A percentile compares a stretch with the other conserved stretches of the same genome.
Conservation (phyloP, 2,797 vertebrate species). For the Sebastes cheni region DNA sequence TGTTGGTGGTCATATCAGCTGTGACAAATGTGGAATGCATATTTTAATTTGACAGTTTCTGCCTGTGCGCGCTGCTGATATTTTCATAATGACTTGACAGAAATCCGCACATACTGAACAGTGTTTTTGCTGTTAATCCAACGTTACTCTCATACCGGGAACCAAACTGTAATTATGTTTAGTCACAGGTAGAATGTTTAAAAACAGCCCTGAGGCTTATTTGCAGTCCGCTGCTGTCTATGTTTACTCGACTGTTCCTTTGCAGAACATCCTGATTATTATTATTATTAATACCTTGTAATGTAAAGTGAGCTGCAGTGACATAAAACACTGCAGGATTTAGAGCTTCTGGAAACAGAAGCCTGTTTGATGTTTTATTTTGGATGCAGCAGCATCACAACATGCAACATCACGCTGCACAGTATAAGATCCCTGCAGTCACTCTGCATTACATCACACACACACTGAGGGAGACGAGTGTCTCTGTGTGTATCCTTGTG, state of each 20-base stretch:
- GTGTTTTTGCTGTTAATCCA: background rate
- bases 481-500: background rate
- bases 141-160: background rate
- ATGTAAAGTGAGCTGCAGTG: background rate
- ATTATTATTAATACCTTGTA: background rate
- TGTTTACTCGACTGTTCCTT: background rate
- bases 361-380: background rate
- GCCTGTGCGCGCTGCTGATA: background rate
- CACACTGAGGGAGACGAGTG: background rate
- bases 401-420: slow-evolving; percentile 14
- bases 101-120: background rate
- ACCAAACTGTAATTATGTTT: background rate
- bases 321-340: background rate
- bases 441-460: slow-evolving; percentile 30
- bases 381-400: slow-evolving; percentile 11
- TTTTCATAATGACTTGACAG: background rate
- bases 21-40: background rate
- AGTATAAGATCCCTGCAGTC: slow-evolving; percentile 34
- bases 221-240: background rate
- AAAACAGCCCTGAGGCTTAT: background rate
- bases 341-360: background rate
- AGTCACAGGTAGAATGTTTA: background rate
- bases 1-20: background rate
- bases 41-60: background rate
- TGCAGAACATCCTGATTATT: background rate